Base-by-base conservation (phyloP, 1,140 invertebrate species). In the Marisa cornuarietis region DNA sequence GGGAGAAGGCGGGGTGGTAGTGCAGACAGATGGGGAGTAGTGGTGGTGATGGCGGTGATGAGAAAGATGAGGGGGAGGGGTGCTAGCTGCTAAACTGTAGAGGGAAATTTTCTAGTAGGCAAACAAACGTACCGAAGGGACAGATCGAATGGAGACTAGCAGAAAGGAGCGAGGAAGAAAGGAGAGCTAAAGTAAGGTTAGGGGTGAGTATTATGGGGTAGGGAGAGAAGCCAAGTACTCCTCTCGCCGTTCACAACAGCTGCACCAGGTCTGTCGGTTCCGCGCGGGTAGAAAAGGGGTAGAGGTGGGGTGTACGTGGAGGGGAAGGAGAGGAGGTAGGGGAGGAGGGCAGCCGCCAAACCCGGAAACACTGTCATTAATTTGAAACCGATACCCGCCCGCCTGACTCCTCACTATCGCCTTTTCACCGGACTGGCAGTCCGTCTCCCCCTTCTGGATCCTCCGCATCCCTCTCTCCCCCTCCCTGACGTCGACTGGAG, bases 311-410 rank as follows among this genome's bases (percentile, higher is more conserved):
- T 1, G n/a, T 14, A 20, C 2, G 24, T 20, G 71, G 31, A 20
- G 42, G 24, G 71, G 71, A 31, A 51, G 52, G 22, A 0, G 71
- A 4, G 26, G 71, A 51, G 11, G 13, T 49, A 72, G 71, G 3
- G 51, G 71, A 52, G 73, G 31, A n/a, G n/a, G 77, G 66, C 71
- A 81, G 78, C 31, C 78, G 80, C 58, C 58, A 42, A 71, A 52
- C 31, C 76, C 78, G 71, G 71, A 74, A 81, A 81, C 79, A 76
- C 75, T 78, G 76, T 81, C 76, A 78, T 81, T 81, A 81, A 81
- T 81, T 81, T 81, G 80, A 81, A 81, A 81, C 71, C 31, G 76
- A 81, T 81, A 81, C 79, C 79, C 24, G 58, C 20, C 74, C 14
- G 11, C 42, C n/a, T 62, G 13, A 13, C 26, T 51, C 74, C 42